Base-by-base conservation (phyloP, 1,140 invertebrate genomes). In the Drosophila neocordata region DNA sequence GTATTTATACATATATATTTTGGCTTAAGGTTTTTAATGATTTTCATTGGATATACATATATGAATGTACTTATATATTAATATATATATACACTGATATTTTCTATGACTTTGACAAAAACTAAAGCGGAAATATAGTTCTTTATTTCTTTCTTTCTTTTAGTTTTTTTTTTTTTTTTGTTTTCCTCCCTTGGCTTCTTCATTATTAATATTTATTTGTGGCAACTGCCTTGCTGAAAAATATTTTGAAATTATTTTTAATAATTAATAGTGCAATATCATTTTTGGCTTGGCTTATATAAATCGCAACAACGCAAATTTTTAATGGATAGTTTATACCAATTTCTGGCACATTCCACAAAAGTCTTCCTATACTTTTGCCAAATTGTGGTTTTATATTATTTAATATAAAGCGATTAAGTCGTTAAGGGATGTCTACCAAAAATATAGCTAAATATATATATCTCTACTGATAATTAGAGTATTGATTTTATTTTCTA, bases 151-250 rank as follows among this genome's bases (percentile, higher is more conserved):
- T 48, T 48, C 3, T 20, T 15, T 48, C 41, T 48, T 2, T 20
- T 48, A n/a, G n/a, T 18, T 20, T 48, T 44, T 15, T 44, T 44
- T 44, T 13, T 13, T 48, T 48, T 48, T 48, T 18, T 48, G 18
- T 48, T 48, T 48, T 5, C 8, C 15, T 18, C 41, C 13, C 15
- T 48, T 48, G 18, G 41, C 8, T 20, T 48, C 41, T 48, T 48
- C 68, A 51, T 57, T 73, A 77, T 85, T 74, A 68, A 61, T 85
- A 84, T 84, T 84, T 85, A 84, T 84, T 51, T 67, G 73, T 13
- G 65, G 56, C 80, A 84, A 84, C 77, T 84, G 81, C 15, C 9
- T 65, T 65, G 48, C 51, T 11, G 5, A 9, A 34, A 13, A 12
- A n/a, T 15, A 18, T 24, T 55, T 35, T 61, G 24, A 35, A 48